Base-by-base conservation (phyloP, 2,113 vertebrate species). In the Apistogramma diplotaenia region DNA sequence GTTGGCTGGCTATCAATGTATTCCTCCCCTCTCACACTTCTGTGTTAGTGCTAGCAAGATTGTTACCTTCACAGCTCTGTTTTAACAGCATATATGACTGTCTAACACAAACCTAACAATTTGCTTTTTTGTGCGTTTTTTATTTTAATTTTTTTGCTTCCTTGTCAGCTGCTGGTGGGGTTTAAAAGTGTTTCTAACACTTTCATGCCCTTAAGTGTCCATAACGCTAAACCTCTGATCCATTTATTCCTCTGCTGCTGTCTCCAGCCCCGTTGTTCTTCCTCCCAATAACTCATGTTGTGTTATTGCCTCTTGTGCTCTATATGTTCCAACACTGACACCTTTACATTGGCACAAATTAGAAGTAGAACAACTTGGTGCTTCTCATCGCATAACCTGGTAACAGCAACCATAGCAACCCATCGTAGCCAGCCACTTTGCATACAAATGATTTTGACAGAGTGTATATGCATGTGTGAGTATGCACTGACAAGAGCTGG, bases 331-430 rank as follows among this genome's bases (percentile, higher is more conserved):
- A 49, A 12, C 25, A 29, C 35, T 40, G 75, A 83, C 81, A 84
- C 77, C 76, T 83, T 85, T 76, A 74, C 80, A 58, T 76, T 79
- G 57, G 74, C 82, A 79, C 61, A 67, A 85, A 89, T 77, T 65
- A 75, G 61, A 84, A 60, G 74, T 86, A 83, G 85, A 89, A 72
- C 73, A 87, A 88, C 74, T 86, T 88, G 58, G 74, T 76, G 80
- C 79, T 78, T 88, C 85, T 87, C 78, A 87, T 90, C 90, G 86
- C 75, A 91, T 84, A 88, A 90, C 90, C 89, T 93, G 87, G 89
- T 87, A 92, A 89, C 89, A 79, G 91, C 82, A 92, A 89, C 92
- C 91, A 93, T 94, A 83, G 92, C 92, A 93, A 93, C 91, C 76
- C 75, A 43, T 86, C 18, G 35, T 84, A 87, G 85, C 75, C 79